These are phyloP conservation scores for Apocrypta bakeri DNA, from an alignment of 1,140 invertebrate genomes.

Conservation along the genomic window DNA sequence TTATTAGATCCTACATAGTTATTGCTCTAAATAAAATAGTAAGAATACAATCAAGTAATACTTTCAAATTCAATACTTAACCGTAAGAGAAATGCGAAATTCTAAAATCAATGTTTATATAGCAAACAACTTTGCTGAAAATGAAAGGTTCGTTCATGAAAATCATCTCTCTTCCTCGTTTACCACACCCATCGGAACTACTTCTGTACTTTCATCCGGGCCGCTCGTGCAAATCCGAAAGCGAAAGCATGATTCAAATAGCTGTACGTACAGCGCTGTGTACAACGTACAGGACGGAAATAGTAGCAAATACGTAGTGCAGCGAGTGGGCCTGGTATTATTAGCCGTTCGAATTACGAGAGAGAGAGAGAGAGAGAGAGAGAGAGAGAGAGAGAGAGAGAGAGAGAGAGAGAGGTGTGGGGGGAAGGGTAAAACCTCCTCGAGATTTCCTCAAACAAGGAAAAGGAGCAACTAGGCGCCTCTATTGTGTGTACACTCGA, in stretches of 20 bases:
- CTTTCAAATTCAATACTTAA: no score
- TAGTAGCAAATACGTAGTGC: neutral
- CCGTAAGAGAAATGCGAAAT: no score
- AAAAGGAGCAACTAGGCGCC: slow-evolving; percentile 1
- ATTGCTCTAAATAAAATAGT: no score
- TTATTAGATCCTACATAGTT: no score
- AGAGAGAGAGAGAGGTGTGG: neutral
- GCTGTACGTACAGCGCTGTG: no score
- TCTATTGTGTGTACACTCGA: slow-evolving; percentile 1
- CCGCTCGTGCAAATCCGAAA: no score
- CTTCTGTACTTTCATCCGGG: neutral
- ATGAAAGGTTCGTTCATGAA: neutral
- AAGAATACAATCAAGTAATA: no score
- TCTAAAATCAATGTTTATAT: no score
- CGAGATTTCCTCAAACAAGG: slow-evolving; percentile 13
- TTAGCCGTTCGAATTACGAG: no score
- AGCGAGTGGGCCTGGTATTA: neutral
- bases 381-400: no score
- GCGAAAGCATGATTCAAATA: neutral
- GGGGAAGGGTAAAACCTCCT: neutral
- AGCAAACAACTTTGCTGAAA: neutral
- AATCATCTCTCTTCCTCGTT: neutral
- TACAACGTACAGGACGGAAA: neutral
- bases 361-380: no score
- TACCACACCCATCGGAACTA: neutral